Percentiles rank a stretch among this genome's conserved stretches.
Conservation (phyloP, 2,888 invertebrate genomes). For the Bimastos eiseni region DNA sequence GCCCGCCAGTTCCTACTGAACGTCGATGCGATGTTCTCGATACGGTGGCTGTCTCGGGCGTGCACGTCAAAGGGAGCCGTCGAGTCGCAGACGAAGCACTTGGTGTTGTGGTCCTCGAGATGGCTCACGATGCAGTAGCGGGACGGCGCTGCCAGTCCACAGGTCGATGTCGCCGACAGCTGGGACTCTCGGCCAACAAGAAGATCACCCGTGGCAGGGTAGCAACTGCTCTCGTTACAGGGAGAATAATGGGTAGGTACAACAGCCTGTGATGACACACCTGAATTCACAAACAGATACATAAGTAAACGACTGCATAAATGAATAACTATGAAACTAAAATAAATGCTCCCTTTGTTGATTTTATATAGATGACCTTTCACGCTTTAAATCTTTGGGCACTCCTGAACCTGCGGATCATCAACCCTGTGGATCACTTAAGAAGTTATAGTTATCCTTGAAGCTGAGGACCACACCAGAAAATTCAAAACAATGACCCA, state of each 20-base stretch:
- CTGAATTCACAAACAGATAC: background rate
- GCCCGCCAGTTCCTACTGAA: slow-evolving; percentile 48
- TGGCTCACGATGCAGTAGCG: slow-evolving; percentile 86
- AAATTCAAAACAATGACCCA: too few relatives aligned
- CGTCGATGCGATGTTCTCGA: slow-evolving; percentile 87
- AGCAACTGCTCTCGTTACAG: slow-evolving; percentile 94
- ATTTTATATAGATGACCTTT: background rate
- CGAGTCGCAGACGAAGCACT: slow-evolving; percentile 96
- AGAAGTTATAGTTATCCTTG: too few relatives aligned
- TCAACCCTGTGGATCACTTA: too few relatives aligned
- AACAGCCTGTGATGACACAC: background rate
- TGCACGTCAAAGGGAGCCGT: slow-evolving; percentile 67
- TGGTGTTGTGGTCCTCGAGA: slow-evolving; percentile 64
- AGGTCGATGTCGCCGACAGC: slow-evolving; percentile 89
- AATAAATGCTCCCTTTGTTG: background rate
- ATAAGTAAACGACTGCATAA: background rate
- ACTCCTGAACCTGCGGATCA: background rate
- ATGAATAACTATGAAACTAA: background rate
- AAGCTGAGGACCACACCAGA: too few relatives aligned
- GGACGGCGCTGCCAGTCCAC: slow-evolving; percentile 76
- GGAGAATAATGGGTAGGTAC: background rate
- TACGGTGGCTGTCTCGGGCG: slow-evolving; percentile 53
- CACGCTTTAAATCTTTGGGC: background rate
- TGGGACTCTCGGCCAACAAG: slow-evolving; percentile 89
- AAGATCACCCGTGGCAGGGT: slow-evolving; percentile 96